Percentiles rank a stretch among this genome's conserved stretches.
Conservation (phyloP, 2,797 vertebrate species). For the Spatula clypeata region DNA sequence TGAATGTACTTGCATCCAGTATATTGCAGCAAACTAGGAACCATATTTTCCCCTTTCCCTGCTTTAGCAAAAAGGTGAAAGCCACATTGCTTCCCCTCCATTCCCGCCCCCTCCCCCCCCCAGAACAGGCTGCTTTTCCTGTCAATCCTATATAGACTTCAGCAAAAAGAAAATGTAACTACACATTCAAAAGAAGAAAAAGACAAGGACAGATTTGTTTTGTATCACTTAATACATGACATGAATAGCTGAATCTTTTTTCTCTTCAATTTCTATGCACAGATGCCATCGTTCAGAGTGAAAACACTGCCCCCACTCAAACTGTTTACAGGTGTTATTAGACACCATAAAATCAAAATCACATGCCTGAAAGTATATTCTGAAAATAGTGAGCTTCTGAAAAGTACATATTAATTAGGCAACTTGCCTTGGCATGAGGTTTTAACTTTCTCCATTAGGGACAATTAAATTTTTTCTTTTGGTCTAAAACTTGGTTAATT, state of each 20-base stretch:
- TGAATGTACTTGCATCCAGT: conserved; percentile 31
- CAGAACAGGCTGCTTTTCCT: not conserved
- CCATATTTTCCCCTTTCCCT: not conserved
- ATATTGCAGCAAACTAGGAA: not conserved
- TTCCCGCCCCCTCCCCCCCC: not conserved
- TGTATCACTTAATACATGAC: not conserved
- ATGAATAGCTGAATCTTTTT: conserved; percentile 30
- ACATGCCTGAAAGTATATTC: not conserved
- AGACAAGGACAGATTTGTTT: conserved; percentile 15
- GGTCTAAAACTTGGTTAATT: not conserved
- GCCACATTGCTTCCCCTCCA: not conserved
- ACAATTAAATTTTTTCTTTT: not conserved
- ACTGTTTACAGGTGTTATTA: conserved; percentile 28
- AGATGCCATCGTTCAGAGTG: conserved; percentile 1
- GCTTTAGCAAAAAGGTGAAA: not conserved
- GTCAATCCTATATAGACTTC: not conserved
- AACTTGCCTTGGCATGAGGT: not conserved
- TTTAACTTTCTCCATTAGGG: not conserved
- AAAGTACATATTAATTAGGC: not conserved
- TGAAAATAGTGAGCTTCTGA: not conserved
- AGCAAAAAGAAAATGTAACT: not conserved
- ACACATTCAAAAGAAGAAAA: conserved; percentile 8
- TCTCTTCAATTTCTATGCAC: not conserved
- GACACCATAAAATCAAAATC: not conserved
- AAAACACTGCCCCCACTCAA: not conserved